Evolutionary conservation across 1,140 invertebrate genomes (phyloP).

Genomic region (Mamestra configurata): DNA sequence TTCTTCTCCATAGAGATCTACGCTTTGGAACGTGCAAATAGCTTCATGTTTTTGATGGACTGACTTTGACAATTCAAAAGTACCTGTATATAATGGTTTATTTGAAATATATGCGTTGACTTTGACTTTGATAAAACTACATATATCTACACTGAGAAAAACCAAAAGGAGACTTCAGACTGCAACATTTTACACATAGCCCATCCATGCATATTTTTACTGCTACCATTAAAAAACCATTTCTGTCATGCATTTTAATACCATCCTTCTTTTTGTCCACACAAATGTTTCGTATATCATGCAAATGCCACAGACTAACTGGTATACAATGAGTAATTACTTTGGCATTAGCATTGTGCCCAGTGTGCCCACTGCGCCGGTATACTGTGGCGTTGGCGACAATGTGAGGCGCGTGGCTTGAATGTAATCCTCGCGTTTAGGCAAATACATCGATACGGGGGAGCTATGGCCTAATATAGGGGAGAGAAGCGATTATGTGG

Average conservation of each 20-base stretch:
- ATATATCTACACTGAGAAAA: too few relatives aligned
- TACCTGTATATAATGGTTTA: too few relatives aligned
- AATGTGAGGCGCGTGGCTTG: constrained; percentile 37
- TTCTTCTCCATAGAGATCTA: too few relatives aligned
- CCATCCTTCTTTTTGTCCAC: not conserved
- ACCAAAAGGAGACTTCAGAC: too few relatives aligned
- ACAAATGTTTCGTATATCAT: constrained; percentile 8
- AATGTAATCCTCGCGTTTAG: constrained; percentile 48
- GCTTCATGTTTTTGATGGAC: too few relatives aligned
- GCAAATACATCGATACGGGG: constrained; percentile 37
- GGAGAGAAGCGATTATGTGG: not conserved
- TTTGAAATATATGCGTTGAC: too few relatives aligned
- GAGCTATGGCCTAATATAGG: not conserved
- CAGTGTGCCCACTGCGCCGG: not conserved
- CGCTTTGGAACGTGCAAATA: too few relatives aligned
- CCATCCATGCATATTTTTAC: not conserved
- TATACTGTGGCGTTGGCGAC: constrained; percentile 7
- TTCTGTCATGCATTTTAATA: constrained; percentile 8
- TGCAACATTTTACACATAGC: too few relatives aligned
- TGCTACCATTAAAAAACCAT: not conserved
- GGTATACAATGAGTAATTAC: constrained; percentile 60
- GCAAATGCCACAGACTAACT: constrained; percentile 6
- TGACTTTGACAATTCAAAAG: too few relatives aligned
- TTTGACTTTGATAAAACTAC: too few relatives aligned
- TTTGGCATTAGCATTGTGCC: constrained; percentile 57